phyloP scores from a whole-genome alignment of 1,140 invertebrate genomes.

The Orussus abietinus region DNA sequence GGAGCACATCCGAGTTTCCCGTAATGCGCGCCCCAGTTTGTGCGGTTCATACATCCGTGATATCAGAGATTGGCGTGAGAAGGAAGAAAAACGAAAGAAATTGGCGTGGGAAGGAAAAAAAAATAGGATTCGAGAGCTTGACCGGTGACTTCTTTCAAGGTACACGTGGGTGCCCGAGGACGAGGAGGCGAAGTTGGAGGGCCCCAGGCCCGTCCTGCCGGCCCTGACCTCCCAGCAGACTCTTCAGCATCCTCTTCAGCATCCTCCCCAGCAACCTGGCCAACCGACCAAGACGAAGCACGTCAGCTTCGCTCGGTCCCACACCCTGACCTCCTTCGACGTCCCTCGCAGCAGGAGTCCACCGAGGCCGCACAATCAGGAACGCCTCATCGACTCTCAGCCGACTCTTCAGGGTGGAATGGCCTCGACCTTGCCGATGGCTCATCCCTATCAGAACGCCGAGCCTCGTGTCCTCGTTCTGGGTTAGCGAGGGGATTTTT shows the following conservation, averaged over 20 bases:
- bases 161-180: slow-evolving; percentile 74
- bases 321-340: slow-evolving; percentile 78
- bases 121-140: too few relatives aligned
- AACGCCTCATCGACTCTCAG: slow-evolving; percentile 60
- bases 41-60: too few relatives aligned
- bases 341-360: slow-evolving; percentile 57
- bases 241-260: too few relatives aligned
- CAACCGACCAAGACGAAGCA: slow-evolving; percentile 65
- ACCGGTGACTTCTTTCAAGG: slow-evolving; percentile 20
- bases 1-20: too few relatives aligned
- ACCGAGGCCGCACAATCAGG: slow-evolving; percentile 62
- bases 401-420: slow-evolving; percentile 45
- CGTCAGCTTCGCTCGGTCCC: slow-evolving; percentile 84
- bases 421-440: slow-evolving; percentile 26
- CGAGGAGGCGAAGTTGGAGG: slow-evolving; percentile 68
- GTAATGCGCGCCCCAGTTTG: too few relatives aligned
- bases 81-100: too few relatives aligned
- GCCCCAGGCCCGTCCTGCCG: slow-evolving; percentile 57
- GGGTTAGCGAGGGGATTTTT: slow-evolving; percentile 37
- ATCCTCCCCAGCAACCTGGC: slow-evolving; percentile 56
- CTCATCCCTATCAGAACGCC: slow-evolving; percentile 41
- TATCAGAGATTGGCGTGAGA: background rate
- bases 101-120: too few relatives aligned
- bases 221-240: too few relatives aligned
- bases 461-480: slow-evolving; percentile 54